phyloP scores from a whole-genome alignment of 2,113 vertebrate genomes.

The Fregetta grallaria region DNA sequence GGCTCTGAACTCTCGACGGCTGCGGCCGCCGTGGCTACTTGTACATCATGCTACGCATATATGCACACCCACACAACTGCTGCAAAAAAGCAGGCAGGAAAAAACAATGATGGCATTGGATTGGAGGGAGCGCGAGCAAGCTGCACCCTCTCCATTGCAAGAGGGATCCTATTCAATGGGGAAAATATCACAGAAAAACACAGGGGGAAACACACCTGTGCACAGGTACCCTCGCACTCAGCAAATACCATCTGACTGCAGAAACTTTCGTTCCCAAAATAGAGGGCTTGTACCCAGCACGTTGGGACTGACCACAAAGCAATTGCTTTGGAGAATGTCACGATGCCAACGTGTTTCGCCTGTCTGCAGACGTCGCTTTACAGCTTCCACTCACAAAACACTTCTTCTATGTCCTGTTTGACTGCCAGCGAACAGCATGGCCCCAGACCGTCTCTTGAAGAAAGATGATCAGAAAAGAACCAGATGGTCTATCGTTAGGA shows the following conservation, averaged over 20 bases:
- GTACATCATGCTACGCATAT: fast-evolving
- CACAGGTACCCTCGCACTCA: fast-evolving
- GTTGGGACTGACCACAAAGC: fast-evolving
- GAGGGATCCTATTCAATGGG: background rate
- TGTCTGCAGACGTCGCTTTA: fast-evolving
- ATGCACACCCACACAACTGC: background rate
- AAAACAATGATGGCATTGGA: fast-evolving
- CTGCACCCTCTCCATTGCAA: fast-evolving
- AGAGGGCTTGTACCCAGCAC: background rate
- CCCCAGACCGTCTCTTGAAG: background rate
- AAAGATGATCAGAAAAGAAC: background rate
- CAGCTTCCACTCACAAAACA: background rate
- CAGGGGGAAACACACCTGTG: fast-evolving
- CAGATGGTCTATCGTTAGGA: background rate
- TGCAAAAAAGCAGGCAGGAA: background rate
- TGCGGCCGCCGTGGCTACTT: background rate
- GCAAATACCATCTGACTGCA: background rate
- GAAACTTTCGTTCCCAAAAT: fast-evolving
- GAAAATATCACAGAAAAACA: background rate
- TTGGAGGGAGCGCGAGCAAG: fast-evolving
- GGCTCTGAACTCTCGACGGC: background rate
- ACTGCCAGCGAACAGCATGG: background rate
- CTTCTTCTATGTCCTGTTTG: fast-evolving
- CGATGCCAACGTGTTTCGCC: fast-evolving
- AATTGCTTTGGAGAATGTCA: background rate